Evolutionary conservation across 2,888 invertebrate species (phyloP).

Genomic region (Balanococcus diminutus): DNA sequence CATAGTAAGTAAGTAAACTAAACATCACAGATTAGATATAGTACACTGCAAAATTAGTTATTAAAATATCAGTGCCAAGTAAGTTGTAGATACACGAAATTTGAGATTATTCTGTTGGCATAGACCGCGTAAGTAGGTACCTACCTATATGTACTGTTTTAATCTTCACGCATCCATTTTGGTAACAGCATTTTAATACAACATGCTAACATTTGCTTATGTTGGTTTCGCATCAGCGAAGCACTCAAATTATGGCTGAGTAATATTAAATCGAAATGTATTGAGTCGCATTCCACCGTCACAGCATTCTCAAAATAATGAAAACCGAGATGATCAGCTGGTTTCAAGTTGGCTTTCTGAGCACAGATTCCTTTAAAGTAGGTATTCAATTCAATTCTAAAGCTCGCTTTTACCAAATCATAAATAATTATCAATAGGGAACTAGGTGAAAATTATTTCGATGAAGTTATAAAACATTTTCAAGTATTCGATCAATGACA

Average conservation of each 20-base stretch:
- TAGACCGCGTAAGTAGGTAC: too few species aligned
- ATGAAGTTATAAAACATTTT: too few species aligned
- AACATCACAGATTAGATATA: too few species aligned
- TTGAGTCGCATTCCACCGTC: conserved; percentile 17
- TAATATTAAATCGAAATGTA: conserved; percentile 11
- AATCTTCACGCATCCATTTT: background rate
- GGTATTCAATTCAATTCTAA: background rate
- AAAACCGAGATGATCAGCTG: background rate
- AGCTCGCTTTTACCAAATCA: background rate
- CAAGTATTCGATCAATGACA: too few species aligned
- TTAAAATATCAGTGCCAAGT: too few species aligned
- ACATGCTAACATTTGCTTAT: background rate
- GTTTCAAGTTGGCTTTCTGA: background rate
- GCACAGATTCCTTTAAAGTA: conserved; percentile 41
- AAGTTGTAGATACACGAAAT: too few species aligned
- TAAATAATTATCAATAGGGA: background rate
- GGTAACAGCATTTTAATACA: background rate
- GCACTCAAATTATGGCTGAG: conserved; percentile 29
- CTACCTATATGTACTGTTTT: too few species aligned
- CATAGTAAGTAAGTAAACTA: too few species aligned
- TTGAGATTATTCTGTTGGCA: too few species aligned
- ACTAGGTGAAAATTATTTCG: too few species aligned
- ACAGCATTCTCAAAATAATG: conserved; percentile 41
- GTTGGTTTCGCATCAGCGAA: conserved; percentile 4
- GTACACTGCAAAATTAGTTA: too few species aligned